Percentiles rank a stretch among this genome's conserved stretches.
Evolutionary conservation across 2,888 invertebrate genomes (phyloP).

Genomic region (Tenthredo scrophulariae): DNA sequence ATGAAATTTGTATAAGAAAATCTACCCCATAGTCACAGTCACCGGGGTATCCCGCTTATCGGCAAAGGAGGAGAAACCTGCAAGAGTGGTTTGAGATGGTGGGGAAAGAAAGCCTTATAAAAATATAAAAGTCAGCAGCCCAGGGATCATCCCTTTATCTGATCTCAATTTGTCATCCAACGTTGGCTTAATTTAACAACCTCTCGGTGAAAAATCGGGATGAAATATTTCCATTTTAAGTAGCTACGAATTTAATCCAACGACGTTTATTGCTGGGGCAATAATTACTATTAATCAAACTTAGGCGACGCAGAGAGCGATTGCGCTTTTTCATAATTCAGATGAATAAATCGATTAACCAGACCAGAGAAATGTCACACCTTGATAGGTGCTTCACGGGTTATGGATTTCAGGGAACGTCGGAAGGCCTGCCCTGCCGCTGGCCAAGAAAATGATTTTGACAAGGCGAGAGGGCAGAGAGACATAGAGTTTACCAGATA

Average conservation of each 20-base stretch:
- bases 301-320: background rate
- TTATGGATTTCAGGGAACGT: background rate
- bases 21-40: conserved; percentile 16
- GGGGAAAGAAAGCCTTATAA: conserved; percentile 66
- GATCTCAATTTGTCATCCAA: conserved; percentile 76
- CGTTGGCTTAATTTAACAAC: conserved; percentile 66
- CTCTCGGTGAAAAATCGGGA: conserved; percentile 60
- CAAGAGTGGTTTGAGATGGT: conserved; percentile 25
- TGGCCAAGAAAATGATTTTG: conserved; percentile 38
- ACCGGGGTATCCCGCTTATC: conserved; percentile 43
- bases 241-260: conserved; percentile 46
- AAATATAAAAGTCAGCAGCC: conserved; percentile 76
- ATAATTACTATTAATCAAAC: conserved; percentile 45
- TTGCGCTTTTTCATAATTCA: conserved; percentile 12
- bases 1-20: conserved; percentile 38
- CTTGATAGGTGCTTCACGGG: background rate
- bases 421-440: conserved; percentile 24
- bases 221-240: conserved; percentile 56
- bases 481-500: conserved; percentile 44
- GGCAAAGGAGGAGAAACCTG: conserved; percentile 18
- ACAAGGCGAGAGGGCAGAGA: conserved; percentile 47
- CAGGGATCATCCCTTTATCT: conserved; percentile 75
- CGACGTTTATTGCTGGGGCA: conserved; percentile 10
- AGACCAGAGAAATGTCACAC: background rate
- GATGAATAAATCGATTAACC: conserved; percentile 5